Evolutionary conservation across 2,888 invertebrate species (phyloP).

Genomic region (Erebia epiphron): DNA sequence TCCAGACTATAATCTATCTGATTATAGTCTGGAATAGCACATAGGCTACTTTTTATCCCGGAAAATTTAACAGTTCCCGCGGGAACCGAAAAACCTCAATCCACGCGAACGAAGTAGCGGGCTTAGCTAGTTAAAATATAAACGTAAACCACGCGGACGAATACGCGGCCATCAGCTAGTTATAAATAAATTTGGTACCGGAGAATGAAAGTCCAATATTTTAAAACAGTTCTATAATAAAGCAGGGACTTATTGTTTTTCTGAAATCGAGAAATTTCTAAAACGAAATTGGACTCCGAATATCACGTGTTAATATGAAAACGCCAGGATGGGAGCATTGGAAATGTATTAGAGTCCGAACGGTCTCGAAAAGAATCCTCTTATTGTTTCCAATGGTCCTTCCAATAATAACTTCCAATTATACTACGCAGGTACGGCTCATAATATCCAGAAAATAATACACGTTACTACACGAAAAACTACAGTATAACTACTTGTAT

Average conservation of each 20-base stretch:
- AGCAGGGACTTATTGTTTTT: neutral
- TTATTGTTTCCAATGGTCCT: slow-evolving; percentile 2
- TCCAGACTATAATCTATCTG: too few relatives aligned
- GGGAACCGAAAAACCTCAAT: too few relatives aligned
- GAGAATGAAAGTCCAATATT: too few relatives aligned
- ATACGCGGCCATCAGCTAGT: too few relatives aligned
- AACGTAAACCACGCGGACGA: too few relatives aligned
- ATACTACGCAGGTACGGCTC: too few relatives aligned
- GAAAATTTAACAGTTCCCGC: too few relatives aligned
- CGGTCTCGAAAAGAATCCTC: slow-evolving; percentile 11
- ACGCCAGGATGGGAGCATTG: neutral
- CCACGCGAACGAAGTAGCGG: too few relatives aligned
- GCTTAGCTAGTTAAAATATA: too few relatives aligned
- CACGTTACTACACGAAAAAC: neutral
- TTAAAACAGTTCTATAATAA: neutral
- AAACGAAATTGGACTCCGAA: slow-evolving; percentile 4
- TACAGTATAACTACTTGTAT: neutral
- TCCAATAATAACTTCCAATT: neutral
- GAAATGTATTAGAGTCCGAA: slow-evolving; percentile 6
- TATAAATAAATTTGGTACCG: too few relatives aligned
- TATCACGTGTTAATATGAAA: slow-evolving; percentile 14
- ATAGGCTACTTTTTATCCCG: too few relatives aligned
- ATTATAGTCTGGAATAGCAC: too few relatives aligned
- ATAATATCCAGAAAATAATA: neutral
- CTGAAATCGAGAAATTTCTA: neutral